A percentile compares a stretch with the other conserved stretches of the same genome.
These are phyloP conservation scores for Peromyscus nudipes DNA, from an alignment of 2,797 vertebrate species.

Conservation along the genomic window DNA sequence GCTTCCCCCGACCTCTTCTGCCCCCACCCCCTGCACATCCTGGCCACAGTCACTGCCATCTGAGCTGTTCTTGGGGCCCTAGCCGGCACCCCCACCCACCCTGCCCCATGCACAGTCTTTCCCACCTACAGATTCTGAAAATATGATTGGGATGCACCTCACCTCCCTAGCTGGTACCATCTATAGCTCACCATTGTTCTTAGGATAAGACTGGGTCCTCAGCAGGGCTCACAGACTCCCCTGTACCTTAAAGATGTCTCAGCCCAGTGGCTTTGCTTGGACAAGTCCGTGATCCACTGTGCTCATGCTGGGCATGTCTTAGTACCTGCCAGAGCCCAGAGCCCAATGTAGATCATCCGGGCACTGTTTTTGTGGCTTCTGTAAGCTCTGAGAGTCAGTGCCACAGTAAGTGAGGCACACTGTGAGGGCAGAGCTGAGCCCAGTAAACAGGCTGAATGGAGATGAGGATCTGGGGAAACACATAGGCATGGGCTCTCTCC, in stretches of 20 bases:
- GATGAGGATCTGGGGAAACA: too few relatives aligned
- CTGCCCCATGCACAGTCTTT: neutral
- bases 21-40: neutral
- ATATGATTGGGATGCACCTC: too few relatives aligned
- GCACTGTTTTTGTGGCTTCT: neutral
- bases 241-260: neutral
- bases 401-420: neutral
- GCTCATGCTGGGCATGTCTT: too few relatives aligned
- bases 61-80: neutral
- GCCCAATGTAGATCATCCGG: neutral
- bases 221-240: neutral
- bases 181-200: neutral
- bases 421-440: neutral
- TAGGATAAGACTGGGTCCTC: neutral
- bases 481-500: rapidly evolving
- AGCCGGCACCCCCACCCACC: neutral
- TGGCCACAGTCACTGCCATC: neutral
- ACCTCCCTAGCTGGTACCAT: neutral
- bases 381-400: neutral
- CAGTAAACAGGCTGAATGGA: rapidly evolving
- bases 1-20: neutral
- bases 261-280: neutral
- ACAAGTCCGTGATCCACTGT: neutral
- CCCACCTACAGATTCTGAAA: neutral
- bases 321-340: neutral